Evolutionary conservation across 2,113 vertebrate species (phyloP).

Genomic region (Desmodus rotundus): DNA sequence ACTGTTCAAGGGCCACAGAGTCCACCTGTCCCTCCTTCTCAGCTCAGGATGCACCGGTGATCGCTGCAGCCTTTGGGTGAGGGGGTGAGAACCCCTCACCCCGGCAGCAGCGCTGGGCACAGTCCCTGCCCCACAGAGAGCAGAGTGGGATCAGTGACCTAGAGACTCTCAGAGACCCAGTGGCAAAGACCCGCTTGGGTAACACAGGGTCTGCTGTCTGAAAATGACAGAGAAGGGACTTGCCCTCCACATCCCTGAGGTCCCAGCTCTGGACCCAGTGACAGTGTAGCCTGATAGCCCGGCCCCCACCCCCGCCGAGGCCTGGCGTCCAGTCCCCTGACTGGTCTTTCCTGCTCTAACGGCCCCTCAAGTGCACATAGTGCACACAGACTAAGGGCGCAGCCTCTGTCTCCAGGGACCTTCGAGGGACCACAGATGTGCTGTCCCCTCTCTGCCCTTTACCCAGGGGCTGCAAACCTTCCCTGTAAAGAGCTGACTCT

Average conservation of each 20-base stretch:
- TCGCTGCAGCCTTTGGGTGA: not conserved
- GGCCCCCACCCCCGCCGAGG: not conserved
- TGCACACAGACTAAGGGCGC: not conserved
- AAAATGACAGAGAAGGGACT: not conserved
- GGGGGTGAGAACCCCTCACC: not conserved
- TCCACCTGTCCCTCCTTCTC: not conserved
- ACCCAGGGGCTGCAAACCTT: not conserved
- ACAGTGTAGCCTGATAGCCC: not conserved
- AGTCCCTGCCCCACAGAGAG: not conserved
- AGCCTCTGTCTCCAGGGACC: not conserved
- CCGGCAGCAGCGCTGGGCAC: not conserved
- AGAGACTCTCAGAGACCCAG: not conserved
- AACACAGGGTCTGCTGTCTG: not conserved
- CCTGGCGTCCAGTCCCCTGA: not conserved
- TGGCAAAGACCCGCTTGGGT: fast-evolving
- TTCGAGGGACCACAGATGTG: fast-evolving
- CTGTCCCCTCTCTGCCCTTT: not conserved
- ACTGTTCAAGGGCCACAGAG: not conserved
- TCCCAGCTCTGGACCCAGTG: not conserved
- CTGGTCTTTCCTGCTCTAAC: not conserved
- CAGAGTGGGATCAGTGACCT: fast-evolving
- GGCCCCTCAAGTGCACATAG: not conserved
- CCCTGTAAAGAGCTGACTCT: not conserved
- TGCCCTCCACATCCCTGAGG: too few species aligned
- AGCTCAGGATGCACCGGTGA: not conserved